Evolutionary conservation across 2,113 vertebrate genomes (phyloP), one percentile per base, ranked within the genome.

Genomic region (Poeciliopsis prolifica): DNA sequence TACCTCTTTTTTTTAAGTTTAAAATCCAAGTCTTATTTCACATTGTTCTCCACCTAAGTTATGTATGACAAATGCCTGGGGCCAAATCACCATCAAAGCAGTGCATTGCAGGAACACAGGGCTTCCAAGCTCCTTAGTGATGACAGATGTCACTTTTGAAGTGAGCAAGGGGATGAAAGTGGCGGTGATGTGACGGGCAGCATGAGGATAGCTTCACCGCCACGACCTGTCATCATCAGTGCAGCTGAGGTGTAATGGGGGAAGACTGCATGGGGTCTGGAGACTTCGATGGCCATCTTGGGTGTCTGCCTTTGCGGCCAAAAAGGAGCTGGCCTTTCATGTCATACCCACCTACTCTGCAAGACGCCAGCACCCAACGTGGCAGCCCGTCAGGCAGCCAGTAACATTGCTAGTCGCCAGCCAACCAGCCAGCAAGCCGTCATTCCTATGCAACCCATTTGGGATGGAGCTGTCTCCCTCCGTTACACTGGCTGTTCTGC

Each of bases 41-140:
- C 94, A 96, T 96, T 96, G 95, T 96, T 96, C 96, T 95, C 93
- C 91, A 93, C 83, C 93, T 94, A 95, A 96, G 92, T 94, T 95
- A 95, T 94, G 92, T 94, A 94, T 95, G 95, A 96, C 95, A 95
- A 95, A 95, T 0, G 94, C 95, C 95, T 71, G 84, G 87, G 95
- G 94, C 94, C 91, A 92, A 91, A 92, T 93, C 93, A 92, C 93
- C 91, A 91, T 95, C 95, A 96, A 96, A 96, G 94, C 91, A 15
- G 79, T 87, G 87, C 92, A 93, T 91, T 83, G 90, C 91, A 91
- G 90, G 91, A 95, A 94, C 92, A 91, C 74, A 75, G 89, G 60
- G 91, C 93, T 94, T 96, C 91, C 94, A 92, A 95, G 95, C 94
- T 95, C 95, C 95, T 94, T 74, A 94, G 88, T 86, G 91, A 94